These are phyloP conservation scores for Manis crassicaudata DNA, from an alignment of 2,797 vertebrate genomes.

Conservation along the genomic window DNA sequence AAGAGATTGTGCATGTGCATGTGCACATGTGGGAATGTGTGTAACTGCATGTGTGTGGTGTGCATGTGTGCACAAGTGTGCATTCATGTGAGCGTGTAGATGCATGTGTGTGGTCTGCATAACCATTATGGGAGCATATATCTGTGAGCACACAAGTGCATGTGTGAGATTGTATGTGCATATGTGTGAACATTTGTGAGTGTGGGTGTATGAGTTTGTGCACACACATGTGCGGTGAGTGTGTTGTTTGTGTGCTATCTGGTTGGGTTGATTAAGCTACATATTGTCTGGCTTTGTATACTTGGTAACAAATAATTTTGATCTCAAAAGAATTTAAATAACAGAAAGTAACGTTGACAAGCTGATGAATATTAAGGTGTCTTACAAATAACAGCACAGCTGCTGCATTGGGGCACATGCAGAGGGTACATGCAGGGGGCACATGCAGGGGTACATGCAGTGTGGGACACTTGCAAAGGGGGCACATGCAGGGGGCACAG, in stretches of 20 bases:
- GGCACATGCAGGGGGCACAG: no score
- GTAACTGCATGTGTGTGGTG: background rate
- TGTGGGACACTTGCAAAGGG: no score
- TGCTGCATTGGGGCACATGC: no score
- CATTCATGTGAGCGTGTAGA: accelerated
- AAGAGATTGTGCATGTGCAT: background rate
- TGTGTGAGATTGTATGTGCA: accelerated
- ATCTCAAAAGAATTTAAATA: background rate
- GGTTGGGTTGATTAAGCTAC: background rate
- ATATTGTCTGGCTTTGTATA: background rate
- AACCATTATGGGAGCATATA: no score
- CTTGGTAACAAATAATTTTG: background rate
- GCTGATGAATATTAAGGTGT: no score
- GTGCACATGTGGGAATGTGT: background rate
- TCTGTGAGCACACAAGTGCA: no score
- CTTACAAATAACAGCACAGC: accelerated
- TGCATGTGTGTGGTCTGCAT: no score
- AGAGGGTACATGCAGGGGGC: no score
- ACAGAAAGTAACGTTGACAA: background rate
- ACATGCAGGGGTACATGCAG: no score
- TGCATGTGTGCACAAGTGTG: background rate
- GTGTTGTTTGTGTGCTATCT: no score
- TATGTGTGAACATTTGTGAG: accelerated
- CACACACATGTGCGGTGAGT: accelerated
- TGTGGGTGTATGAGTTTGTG: accelerated